Conservation (phyloP, 2,888 invertebrate genomes). For the Corythucha ciliata region DNA sequence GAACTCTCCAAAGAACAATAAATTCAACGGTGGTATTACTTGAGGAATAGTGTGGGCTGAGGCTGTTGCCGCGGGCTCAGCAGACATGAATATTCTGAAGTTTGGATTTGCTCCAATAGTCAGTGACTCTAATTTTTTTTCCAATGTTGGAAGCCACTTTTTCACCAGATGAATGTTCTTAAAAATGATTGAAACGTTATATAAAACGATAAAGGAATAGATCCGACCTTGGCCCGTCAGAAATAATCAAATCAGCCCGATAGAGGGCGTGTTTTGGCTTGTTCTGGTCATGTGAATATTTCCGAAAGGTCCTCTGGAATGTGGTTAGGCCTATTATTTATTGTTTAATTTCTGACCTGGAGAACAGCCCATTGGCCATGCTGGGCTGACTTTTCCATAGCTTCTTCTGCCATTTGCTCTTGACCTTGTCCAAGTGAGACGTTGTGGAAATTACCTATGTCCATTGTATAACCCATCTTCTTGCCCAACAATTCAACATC, state of each 20-base stretch:
- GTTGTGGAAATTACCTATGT: conserved; percentile 83
- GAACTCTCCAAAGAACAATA: not conserved
- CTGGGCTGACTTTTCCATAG: conserved; percentile 76
- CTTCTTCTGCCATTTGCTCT: conserved; percentile 85
- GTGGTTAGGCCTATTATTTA: too few relatives aligned
- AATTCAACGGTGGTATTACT: conserved; percentile 41
- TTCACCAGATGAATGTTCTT: conserved; percentile 92
- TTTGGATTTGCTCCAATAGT: conserved; percentile 66
- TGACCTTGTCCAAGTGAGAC: conserved; percentile 86
- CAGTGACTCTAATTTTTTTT: conserved; percentile 83
- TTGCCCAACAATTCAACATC: conserved; percentile 87
- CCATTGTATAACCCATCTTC: conserved; percentile 69
- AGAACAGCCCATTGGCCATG: conserved; percentile 93
- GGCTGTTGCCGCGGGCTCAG: conserved; percentile 82
- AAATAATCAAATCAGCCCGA: too few relatives aligned
- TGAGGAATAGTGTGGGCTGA: conserved; percentile 89
- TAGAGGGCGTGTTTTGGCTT: too few relatives aligned
- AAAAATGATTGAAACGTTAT: conserved; percentile 30
- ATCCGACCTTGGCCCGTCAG: too few relatives aligned
- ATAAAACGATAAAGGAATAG: too few relatives aligned
- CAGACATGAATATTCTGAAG: conserved; percentile 86
- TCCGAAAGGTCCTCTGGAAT: too few relatives aligned
- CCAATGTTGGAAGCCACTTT: conserved; percentile 82
- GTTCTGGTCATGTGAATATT: too few relatives aligned
- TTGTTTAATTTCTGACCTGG: too few relatives aligned